These are phyloP conservation scores for Scaptodrosophila latifasciaeformis DNA, from an alignment of 2,888 invertebrate species.

Conservation along the genomic window DNA sequence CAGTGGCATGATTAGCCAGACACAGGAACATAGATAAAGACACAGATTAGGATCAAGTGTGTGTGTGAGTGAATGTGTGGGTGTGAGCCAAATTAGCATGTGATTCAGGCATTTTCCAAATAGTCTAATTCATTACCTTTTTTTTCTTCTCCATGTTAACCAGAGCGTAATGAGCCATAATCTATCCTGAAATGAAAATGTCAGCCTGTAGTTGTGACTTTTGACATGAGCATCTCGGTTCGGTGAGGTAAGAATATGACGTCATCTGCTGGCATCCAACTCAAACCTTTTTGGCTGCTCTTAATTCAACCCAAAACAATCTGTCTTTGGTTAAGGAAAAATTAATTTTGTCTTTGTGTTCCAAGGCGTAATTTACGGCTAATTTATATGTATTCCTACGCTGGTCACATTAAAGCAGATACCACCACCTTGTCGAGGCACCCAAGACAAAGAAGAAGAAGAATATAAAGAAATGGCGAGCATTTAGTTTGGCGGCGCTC, in stretches of 20 bases:
- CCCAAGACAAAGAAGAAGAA: background rate
- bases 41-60: no score
- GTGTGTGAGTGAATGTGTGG: background rate
- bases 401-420: conserved; percentile 34
- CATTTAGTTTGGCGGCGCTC: background rate
- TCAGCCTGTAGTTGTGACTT: no score
- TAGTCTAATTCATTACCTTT: background rate
- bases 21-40: background rate
- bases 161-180: no score
- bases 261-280: no score
- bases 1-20: conserved; percentile 51
- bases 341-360: no score
- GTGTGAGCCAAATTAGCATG: conserved; percentile 49
- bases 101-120: conserved; percentile 53
- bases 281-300: no score
- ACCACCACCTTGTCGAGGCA: conserved; percentile 22
- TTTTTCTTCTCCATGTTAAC: conserved; percentile 38
- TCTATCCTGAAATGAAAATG: no score
- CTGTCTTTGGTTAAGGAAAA: no score
- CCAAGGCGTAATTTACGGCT: conserved; percentile 62
- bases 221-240: no score
- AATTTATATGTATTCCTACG: conserved; percentile 62
- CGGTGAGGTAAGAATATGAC: no score
- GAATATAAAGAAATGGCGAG: no score
- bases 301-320: no score